These are phyloP conservation scores for Hephaestus fuliginosus DNA, from an alignment of 2,797 vertebrate species.

Conservation along the genomic window DNA sequence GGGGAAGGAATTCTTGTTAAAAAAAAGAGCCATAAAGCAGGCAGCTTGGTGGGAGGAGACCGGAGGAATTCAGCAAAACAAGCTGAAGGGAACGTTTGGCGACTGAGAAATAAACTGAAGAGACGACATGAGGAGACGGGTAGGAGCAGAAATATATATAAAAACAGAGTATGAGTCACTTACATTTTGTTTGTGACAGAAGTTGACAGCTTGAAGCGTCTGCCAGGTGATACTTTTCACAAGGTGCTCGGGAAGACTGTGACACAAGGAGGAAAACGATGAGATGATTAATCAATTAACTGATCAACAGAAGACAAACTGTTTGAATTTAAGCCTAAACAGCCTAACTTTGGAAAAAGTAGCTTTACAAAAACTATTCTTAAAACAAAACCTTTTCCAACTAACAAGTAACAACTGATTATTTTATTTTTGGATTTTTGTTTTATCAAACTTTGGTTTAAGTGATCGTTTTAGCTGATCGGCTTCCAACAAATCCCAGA, in stretches of 20 bases:
- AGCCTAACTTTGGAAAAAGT: no score
- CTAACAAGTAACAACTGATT: background rate
- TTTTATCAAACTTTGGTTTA: background rate
- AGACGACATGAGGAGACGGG: background rate
- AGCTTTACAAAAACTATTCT: background rate
- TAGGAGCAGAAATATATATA: background rate
- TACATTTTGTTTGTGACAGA: constrained; percentile 94
- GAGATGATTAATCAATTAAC: background rate
- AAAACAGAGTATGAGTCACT: constrained; percentile 13
- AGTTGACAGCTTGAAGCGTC: constrained; percentile 95
- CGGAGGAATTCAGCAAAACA: constrained; percentile 49
- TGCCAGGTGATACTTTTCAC: constrained; percentile 95
- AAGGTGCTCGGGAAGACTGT: constrained; percentile 91
- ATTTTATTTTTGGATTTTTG: background rate
- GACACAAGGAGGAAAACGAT: background rate
- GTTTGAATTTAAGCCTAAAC: background rate
- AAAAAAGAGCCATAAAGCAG: constrained; percentile 65
- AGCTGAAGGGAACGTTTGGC: constrained; percentile 16
- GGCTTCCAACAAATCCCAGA: no score
- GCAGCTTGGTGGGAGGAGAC: constrained; percentile 31
- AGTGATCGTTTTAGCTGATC: background rate
- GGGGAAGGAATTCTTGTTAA: constrained; percentile 79
- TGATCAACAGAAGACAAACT: background rate
- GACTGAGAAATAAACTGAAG: background rate
- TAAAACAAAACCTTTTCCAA: background rate